Evolutionary conservation across 2,113 vertebrate species (phyloP).

Genomic region (Seriola quinqueradiata): DNA sequence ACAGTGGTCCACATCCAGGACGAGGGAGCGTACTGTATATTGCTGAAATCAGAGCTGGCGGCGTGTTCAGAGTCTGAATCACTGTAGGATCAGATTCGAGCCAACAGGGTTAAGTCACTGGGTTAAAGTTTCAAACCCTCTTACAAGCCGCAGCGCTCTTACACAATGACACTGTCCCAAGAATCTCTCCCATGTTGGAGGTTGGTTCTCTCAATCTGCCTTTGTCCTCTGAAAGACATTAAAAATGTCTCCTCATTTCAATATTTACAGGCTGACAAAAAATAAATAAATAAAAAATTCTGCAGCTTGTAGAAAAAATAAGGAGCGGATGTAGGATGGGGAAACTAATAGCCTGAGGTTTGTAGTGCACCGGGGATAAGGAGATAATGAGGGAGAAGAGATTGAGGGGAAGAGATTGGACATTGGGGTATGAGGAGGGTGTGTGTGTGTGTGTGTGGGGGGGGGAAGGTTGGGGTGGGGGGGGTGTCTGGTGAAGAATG

Average conservation of each 20-base stretch:
- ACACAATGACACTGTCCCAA: conserved; percentile 57
- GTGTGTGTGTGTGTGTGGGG: background rate
- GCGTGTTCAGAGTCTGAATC: conserved; percentile 61
- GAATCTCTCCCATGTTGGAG: conserved; percentile 35
- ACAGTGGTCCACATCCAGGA: background rate
- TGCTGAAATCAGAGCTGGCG: conserved; percentile 69
- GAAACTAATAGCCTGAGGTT: conserved; percentile 13
- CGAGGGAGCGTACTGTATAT: conserved; percentile 24
- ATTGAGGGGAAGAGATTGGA: conserved; percentile 38
- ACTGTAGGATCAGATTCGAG: conserved; percentile 67
- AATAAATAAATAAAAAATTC: background rate
- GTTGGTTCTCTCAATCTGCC: conserved; percentile 12
- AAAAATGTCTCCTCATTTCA: background rate
- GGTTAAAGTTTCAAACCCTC: conserved; percentile 79
- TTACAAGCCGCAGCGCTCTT: conserved; percentile 58
- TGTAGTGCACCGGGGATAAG: conserved; percentile 32
- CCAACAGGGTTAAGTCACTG: conserved; percentile 75
- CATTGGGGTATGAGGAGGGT: conserved; percentile 8
- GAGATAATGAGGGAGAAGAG: conserved; percentile 27
- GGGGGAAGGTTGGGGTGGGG: conserved; percentile 24
- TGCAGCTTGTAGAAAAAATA: background rate
- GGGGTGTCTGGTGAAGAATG: conserved; percentile 63
- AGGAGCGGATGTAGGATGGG: background rate
- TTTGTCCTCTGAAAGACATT: conserved; percentile 22
- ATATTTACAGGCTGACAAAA: background rate